Evolutionary conservation across 2,797 vertebrate species (phyloP).

Genomic region (Gastrophryne carolinensis): DNA sequence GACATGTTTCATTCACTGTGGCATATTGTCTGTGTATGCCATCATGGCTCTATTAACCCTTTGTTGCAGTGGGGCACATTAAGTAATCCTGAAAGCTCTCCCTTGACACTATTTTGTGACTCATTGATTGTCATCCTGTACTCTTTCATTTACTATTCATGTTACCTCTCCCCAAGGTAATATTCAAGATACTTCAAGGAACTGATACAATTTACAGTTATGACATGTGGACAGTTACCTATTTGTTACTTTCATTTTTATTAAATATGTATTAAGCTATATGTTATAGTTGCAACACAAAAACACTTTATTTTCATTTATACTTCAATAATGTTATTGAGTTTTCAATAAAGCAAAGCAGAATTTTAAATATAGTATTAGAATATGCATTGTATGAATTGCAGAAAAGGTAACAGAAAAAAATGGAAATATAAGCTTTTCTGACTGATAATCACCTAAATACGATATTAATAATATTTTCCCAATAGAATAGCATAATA

Average conservation of each 20-base stretch:
- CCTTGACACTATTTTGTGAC: background rate
- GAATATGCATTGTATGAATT: no score
- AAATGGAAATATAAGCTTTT: no score
- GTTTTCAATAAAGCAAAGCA: no score
- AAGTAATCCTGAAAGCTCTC: background rate
- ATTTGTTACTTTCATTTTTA: background rate
- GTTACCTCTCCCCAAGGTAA: background rate
- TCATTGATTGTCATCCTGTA: slow-evolving; percentile 2
- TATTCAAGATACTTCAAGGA: background rate
- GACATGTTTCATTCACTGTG: background rate
- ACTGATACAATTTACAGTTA: background rate
- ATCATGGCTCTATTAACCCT: slow-evolving; percentile 2
- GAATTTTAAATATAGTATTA: no score
- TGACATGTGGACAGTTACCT: background rate
- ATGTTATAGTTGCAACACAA: no score
- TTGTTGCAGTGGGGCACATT: background rate
- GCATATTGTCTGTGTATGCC: background rate
- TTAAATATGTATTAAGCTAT: background rate
- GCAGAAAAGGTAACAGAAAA: no score
- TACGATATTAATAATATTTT: no score
- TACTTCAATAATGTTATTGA: no score
- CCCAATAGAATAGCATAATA: no score
- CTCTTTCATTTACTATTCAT: slow-evolving; percentile 19
- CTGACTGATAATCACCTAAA: no score
- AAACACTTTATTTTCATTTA: no score